phyloP scores from a whole-genome alignment of 2,113 vertebrate species.

The Carassius auratus region DNA sequence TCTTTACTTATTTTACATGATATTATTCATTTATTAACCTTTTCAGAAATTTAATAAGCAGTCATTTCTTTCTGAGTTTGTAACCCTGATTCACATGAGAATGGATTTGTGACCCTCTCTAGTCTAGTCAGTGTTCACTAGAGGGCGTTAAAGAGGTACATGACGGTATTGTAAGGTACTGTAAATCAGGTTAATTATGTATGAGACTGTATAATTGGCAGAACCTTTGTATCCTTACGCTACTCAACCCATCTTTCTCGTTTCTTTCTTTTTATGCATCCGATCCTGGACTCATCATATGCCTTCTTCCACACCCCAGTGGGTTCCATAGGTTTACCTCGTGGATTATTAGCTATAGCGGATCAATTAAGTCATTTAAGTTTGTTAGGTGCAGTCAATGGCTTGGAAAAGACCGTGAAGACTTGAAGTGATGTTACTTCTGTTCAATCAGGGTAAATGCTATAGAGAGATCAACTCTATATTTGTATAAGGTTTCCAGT shows the following conservation, averaged over 20 bases:
- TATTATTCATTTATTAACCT: too few species aligned
- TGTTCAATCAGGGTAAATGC: background rate
- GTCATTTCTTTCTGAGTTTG: background rate
- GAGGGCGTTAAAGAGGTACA: conserved; percentile 71
- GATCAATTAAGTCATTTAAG: conserved; percentile 80
- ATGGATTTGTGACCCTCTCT: background rate
- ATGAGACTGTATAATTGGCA: conserved; percentile 24
- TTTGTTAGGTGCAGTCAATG: conserved; percentile 73
- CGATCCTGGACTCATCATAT: background rate
- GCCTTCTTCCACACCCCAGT: conserved; percentile 55
- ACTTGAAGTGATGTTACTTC: background rate
- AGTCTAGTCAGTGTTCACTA: conserved; percentile 63
- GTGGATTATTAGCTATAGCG: conserved; percentile 77
- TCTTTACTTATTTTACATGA: too few species aligned
- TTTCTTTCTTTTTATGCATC: background rate
- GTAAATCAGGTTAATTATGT: conserved; percentile 22
- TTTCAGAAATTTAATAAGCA: background rate
- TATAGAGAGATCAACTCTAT: background rate
- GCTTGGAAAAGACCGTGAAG: conserved; percentile 50
- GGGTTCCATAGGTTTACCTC: conserved; percentile 74
- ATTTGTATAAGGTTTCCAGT: background rate
- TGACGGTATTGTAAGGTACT: background rate
- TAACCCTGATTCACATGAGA: background rate
- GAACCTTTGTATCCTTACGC: conserved; percentile 25
- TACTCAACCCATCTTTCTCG: conserved; percentile 29